phyloP scores from a whole-genome alignment of 2,797 vertebrate genomes.

The Phaenicophaeus curvirostris region DNA sequence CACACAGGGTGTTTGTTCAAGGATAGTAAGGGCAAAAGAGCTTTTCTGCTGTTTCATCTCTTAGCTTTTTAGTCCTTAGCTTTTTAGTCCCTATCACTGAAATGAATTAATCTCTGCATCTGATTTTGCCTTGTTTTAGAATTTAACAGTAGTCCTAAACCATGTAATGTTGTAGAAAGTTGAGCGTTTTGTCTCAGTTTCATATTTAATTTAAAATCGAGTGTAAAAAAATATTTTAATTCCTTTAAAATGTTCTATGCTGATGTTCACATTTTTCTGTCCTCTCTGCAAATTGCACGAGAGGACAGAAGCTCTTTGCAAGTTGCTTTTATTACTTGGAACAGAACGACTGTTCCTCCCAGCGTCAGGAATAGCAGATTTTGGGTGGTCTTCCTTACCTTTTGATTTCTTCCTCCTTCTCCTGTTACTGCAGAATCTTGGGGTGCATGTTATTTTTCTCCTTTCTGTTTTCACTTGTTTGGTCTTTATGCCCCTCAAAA shows the following conservation, averaged over 20 bases:
- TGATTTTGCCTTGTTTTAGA: not conserved
- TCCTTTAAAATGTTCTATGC: not conserved
- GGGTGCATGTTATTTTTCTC: not conserved
- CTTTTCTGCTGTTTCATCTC: constrained; percentile 35
- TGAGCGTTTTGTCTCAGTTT: not conserved
- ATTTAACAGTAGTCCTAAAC: not conserved
- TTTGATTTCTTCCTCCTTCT: not conserved
- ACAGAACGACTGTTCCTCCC: not conserved
- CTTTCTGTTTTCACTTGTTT: not conserved
- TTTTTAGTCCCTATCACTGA: constrained; percentile 8
- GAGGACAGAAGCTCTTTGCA: too few species aligned
- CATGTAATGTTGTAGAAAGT: not conserved
- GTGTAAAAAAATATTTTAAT: not conserved
- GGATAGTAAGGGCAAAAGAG: not conserved
- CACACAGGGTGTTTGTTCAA: not conserved
- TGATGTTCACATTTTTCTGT: not conserved
- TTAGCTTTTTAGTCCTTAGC: constrained; percentile 12
- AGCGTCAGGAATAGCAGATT: not conserved
- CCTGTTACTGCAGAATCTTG: not conserved
- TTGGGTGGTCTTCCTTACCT: not conserved
- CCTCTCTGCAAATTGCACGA: not conserved
- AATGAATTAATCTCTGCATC: not conserved
- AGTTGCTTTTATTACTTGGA: not conserved
- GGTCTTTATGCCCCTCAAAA: not conserved
- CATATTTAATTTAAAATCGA: not conserved